Percentiles rank a stretch among this genome's conserved stretches.
phyloP scores from a whole-genome alignment of 1,140 invertebrate genomes.

The Bombyx mandarina region DNA sequence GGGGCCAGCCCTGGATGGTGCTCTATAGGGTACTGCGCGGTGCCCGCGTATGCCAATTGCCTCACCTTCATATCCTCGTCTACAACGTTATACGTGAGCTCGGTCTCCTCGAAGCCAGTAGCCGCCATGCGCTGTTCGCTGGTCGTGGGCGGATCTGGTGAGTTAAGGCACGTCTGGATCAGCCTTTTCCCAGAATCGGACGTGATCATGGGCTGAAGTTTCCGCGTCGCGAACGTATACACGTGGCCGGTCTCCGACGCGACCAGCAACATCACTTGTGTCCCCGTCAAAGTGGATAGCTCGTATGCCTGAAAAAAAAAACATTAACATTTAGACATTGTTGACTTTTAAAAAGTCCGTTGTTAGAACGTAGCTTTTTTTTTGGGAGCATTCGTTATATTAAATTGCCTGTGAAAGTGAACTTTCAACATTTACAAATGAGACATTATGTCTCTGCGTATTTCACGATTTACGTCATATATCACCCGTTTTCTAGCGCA shows the following conservation, averaged over 20 bases:
- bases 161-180: conserved; percentile 98
- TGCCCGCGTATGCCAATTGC: conserved; percentile 88
- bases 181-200: conserved; percentile 98
- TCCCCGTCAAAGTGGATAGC: conserved; percentile 97
- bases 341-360: background rate
- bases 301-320: conserved; percentile 91
- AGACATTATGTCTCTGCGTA: conserved; percentile 1
- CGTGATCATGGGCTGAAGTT: conserved; percentile 99
- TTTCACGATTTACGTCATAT: background rate
- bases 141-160: conserved; percentile 91
- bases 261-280: conserved; percentile 97
- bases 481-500: conserved; percentile 1
- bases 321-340: conserved; percentile 9
- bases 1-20: conserved; percentile 73
- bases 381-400: conserved; percentile 26
- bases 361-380: background rate
- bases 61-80: conserved; percentile 97
- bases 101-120: conserved; percentile 98
- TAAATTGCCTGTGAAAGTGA: conserved; percentile 1
- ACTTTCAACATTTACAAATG: conserved; percentile 5
- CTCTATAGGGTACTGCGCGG: conserved; percentile 76
- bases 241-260: conserved; percentile 98
- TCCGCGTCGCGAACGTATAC: conserved; percentile 99
- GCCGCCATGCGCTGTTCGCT: conserved; percentile 97
- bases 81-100: conserved; percentile 96